phyloP scores from a whole-genome alignment of 2,888 invertebrate species.

The Erebia epiphron region DNA sequence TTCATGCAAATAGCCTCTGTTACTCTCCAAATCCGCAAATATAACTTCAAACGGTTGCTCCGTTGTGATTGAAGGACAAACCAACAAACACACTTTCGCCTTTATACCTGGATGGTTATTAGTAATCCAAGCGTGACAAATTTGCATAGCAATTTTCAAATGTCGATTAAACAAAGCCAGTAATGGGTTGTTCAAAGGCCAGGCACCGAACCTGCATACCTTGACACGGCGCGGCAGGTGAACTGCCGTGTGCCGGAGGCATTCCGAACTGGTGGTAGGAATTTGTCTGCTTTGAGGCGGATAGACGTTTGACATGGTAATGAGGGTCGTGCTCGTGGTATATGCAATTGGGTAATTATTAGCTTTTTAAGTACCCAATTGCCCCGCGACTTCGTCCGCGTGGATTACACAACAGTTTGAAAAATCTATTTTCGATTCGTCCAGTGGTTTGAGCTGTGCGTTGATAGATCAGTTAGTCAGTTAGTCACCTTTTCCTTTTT shows the following conservation, averaged over 20 bases:
- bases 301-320: not conserved
- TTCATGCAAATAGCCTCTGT: not conserved
- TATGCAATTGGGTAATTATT: not conserved
- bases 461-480: no score
- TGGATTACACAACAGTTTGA: no score
- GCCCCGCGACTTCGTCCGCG: no score
- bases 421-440: no score
- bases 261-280: conserved; percentile 21
- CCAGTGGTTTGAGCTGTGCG: no score
- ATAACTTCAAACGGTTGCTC: no score
- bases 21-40: no score
- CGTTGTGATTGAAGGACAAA: no score
- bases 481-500: no score
- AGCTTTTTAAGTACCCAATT: no score
- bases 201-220: conserved; percentile 32
- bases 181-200: conserved; percentile 27
- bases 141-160: conserved; percentile 39
- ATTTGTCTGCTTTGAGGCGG: conserved; percentile 21
- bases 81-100: no score
- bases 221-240: conserved; percentile 38
- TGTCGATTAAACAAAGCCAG: conserved; percentile 40
- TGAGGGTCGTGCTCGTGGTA: not conserved
- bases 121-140: conserved; percentile 25
- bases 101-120: not conserved
- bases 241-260: conserved; percentile 16